These are phyloP conservation scores for Mesocricetus auratus DNA, from an alignment of 2,113 vertebrate species.

Conservation along the genomic window DNA sequence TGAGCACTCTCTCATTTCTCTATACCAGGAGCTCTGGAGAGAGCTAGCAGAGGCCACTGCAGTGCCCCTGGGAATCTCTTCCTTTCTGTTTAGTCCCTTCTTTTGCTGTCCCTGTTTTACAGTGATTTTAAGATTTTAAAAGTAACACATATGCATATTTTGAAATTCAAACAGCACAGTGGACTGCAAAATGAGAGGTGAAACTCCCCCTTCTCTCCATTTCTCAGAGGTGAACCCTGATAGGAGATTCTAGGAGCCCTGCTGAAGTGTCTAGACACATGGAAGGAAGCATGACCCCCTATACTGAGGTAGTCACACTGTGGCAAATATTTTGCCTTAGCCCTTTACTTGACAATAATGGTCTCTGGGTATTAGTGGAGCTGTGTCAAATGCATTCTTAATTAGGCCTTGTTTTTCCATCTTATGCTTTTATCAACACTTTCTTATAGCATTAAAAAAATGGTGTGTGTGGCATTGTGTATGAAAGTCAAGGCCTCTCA, in stretches of 20 bases:
- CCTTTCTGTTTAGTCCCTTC: neutral
- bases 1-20: neutral
- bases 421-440: neutral
- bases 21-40: neutral
- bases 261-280: neutral
- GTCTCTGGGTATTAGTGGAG: neutral
- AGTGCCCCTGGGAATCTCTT: neutral
- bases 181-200: neutral
- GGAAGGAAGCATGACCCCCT: neutral
- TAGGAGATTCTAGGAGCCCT: neutral
- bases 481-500: neutral
- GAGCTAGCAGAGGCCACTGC: no score
- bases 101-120: neutral
- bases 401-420: neutral
- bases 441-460: neutral
- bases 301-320: neutral
- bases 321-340: neutral
- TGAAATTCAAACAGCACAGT: neutral
- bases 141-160: neutral
- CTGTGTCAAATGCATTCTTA: neutral
- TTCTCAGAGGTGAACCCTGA: neutral
- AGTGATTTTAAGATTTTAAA: conserved; percentile 2
- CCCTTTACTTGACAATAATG: neutral
- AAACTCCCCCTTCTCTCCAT: neutral
- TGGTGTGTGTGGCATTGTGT: neutral